Conservation (phyloP, 1,140 invertebrate genomes). For the Chlorops oryzae region DNA sequence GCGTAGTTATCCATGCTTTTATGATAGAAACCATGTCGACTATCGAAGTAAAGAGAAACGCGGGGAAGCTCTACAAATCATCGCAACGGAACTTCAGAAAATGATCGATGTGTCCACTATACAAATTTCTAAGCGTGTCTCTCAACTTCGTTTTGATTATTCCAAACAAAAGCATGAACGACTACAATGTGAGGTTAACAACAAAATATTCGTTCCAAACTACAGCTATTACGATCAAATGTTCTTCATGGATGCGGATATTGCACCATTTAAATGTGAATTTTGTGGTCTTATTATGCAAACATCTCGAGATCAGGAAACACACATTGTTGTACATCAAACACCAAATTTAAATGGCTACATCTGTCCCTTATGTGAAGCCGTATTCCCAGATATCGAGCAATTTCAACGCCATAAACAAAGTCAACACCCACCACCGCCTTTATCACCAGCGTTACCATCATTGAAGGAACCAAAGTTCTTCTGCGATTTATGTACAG, state of each 20-base stretch:
- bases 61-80: constrained; percentile 38
- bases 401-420: constrained; percentile 39
- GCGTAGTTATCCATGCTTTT: constrained; percentile 39
- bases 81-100: constrained; percentile 35
- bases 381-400: constrained; percentile 29
- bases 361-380: constrained; percentile 32
- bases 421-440: constrained; percentile 17
- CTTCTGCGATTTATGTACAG: constrained; percentile 40
- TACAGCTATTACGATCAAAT: constrained; percentile 42
- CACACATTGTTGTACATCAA: constrained; percentile 32
- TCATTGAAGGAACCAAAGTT: constrained; percentile 31
- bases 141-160: constrained; percentile 41
- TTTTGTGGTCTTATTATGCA: constrained; percentile 36
- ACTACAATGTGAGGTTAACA: constrained; percentile 30
- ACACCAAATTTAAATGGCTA: constrained; percentile 17
- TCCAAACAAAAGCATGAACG: constrained; percentile 41
- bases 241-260: constrained; percentile 41
- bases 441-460: too few relatives aligned
- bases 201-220: constrained; percentile 32
- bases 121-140: constrained; percentile 42
- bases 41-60: constrained; percentile 43
- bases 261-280: constrained; percentile 41
- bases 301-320: constrained; percentile 34
- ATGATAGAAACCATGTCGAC: constrained; percentile 38
- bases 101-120: constrained; percentile 40